A percentile compares a stretch with the other conserved stretches of the same genome.
Evolutionary conservation across 2,113 vertebrate species (phyloP).

Genomic region (Glaucidium brasilianum): DNA sequence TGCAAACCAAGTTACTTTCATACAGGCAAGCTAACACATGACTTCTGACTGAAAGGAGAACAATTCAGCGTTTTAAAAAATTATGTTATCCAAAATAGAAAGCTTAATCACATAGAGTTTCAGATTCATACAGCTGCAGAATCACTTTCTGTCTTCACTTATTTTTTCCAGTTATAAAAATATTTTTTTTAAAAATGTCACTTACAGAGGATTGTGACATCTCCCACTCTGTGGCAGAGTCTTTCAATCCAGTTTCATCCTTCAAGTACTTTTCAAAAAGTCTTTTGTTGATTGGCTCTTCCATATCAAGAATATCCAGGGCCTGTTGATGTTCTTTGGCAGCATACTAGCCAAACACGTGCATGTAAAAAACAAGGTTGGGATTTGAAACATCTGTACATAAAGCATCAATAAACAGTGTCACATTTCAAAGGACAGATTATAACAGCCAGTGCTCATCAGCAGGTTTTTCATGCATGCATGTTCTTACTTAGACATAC

Average conservation of each 20-base stretch:
- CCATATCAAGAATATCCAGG: conserved; percentile 94
- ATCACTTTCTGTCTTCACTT: not conserved
- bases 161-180: not conserved
- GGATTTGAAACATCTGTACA: not conserved
- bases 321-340: conserved; percentile 97
- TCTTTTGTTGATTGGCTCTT: conserved; percentile 90
- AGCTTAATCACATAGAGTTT: not conserved
- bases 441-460: not conserved
- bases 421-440: not conserved
- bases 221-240: conserved; percentile 88
- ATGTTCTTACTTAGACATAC: not conserved
- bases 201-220: conserved; percentile 92
- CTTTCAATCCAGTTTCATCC: conserved; percentile 83
- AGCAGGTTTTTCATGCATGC: not conserved
- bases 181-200: not conserved
- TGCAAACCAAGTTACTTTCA: not conserved
- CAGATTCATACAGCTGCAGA: not conserved
- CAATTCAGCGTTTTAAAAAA: not conserved
- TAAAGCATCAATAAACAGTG: not conserved
- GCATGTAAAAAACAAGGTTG: conserved; percentile 12
- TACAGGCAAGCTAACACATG: not conserved
- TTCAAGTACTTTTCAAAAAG: conserved; percentile 86
- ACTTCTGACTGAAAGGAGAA: not conserved
- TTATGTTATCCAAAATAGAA: not conserved
- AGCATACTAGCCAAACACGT: conserved; percentile 80